Evolutionary conservation across 92 coral and sea anemone species (phyloP).

Genomic region (Micromussa lordhowensis): DNA sequence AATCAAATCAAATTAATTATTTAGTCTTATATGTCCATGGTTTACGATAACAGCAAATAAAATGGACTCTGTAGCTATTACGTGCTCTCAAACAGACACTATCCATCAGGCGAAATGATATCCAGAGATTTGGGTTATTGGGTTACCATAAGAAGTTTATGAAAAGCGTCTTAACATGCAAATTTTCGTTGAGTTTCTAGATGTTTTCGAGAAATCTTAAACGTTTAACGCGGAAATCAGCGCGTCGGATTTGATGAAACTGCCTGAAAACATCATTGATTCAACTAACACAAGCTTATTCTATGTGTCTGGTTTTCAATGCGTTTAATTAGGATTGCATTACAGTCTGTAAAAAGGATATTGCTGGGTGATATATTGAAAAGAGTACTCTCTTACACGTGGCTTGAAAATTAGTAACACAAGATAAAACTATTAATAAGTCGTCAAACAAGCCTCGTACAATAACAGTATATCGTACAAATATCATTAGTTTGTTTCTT

Average conservation of each 20-base stretch:
- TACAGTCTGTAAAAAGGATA: neutral
- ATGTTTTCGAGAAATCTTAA: neutral
- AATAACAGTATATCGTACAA: neutral
- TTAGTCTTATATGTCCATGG: constrained; percentile 35
- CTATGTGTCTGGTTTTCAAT: neutral
- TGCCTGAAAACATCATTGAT: constrained; percentile 9
- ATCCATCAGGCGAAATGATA: neutral
- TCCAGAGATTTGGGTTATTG: neutral
- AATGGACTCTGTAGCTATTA: constrained; percentile 22
- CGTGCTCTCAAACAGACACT: constrained; percentile 3
- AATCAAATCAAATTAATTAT: constrained; percentile 53
- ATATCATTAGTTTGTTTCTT: neutral
- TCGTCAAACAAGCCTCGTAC: neutral
- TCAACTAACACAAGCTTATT: neutral
- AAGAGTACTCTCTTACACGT: neutral
- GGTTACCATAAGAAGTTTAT: neutral
- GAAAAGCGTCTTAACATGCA: neutral
- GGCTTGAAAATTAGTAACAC: neutral
- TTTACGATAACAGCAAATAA: constrained; percentile 29
- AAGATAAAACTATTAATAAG: neutral
- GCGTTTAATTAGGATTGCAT: neutral
- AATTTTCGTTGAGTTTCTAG: neutral
- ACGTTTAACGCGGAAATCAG: neutral
- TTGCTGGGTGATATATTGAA: neutral
- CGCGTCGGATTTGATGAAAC: neutral